Evolutionary conservation across 64 coral and sea anemone genomes (phyloP), one percentile per base, ranked within the genome.

Genomic region (Montipora cactus): DNA sequence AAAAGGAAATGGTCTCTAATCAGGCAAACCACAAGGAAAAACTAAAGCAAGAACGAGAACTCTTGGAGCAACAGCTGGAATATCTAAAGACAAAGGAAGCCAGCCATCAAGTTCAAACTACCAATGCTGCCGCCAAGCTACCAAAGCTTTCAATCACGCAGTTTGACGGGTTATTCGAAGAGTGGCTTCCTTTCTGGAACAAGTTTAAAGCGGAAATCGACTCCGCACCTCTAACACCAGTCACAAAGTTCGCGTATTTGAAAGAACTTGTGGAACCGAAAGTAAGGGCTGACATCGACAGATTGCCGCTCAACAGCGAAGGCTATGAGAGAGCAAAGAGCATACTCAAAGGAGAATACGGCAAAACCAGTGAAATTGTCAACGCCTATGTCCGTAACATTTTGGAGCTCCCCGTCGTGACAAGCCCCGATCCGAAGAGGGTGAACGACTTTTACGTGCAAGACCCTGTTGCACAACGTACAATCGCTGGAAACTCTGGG

Each of bases 171-270:
- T 52, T 52, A 23, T 49, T 59, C 47, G 44, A 80, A 59, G 9
- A 80, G 3, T 80, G 78, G 37, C 78, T 80, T 49, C 19, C 78
- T 80, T 18, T 25, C 23, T 25, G 23, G 46, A 59, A 59, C 47
- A 80, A 80, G 78, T 80, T 80, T 80, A 5, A 59, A 19, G 47
- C 47, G 13, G 78, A 80, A 59, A 59, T 80, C 53, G 78, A 80
- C 78, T 49, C 78, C 44, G 25, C 78, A 80, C 4, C 15, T 59
- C 5, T 59, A 80, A 14, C 78, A 1, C 15, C 4, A 0, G 37
- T 80, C 47, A 80, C 78, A 59, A 80, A 80, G 19, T 80, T 80
- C 53, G 78, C 7, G 47, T 80, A 49, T 59, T n/a, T 80, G 13
- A 80, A 80, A 23, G 78, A 80, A 7, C 82, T 64, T 11, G 62